Base-by-base conservation (phyloP, 2,113 vertebrate genomes). In the Lutjanus erythropterus region DNA sequence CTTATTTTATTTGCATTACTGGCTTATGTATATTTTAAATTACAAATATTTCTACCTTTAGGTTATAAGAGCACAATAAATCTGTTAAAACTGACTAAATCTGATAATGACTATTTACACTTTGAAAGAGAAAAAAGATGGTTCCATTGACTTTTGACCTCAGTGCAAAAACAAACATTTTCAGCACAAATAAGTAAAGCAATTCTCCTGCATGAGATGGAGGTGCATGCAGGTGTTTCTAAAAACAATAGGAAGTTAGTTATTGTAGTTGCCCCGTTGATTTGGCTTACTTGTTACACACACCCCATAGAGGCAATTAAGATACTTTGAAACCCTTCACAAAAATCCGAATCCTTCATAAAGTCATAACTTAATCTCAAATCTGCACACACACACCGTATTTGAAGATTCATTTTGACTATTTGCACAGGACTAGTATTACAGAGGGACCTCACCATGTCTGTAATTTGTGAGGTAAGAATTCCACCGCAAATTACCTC, bases 171-270 rank as follows among this genome's bases (percentile, higher is more conserved):
- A 50, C 21, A 53, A 29, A n/a, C 16, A 9, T 31, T 53, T 25
- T 56, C 16, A 35, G 31, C 31, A 21, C 29, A 35, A n/a, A n/a
- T n/a, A n/a, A n/a, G n/a, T n/a, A n/a, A n/a, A n/a, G n/a, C n/a
- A n/a, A n/a, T n/a, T n/a, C n/a, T n/a, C n/a, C n/a, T n/a, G n/a
- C n/a, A n/a, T n/a, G n/a, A n/a, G n/a, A n/a, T n/a, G n/a, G n/a
- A 50, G 35, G 50, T 62, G 15, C 37, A 44, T 37, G 47, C 59
- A 50, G 7, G 11, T 77, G 39, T 46, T n/a, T 46, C 50, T 18
- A 59, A 61, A 72, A 72, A 71, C 66, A 68, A n/a, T 21, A 3
- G 19, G n/a, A 7, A 27, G 50, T 56, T 67, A 14, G 46, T 53
- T 68, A 25, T 16, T 69, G 39, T 46, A 19, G 27, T 50, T 33